These are phyloP conservation scores for Scytalopus superciliaris DNA, from an alignment of 2,113 vertebrate genomes.

Conservation along the genomic window DNA sequence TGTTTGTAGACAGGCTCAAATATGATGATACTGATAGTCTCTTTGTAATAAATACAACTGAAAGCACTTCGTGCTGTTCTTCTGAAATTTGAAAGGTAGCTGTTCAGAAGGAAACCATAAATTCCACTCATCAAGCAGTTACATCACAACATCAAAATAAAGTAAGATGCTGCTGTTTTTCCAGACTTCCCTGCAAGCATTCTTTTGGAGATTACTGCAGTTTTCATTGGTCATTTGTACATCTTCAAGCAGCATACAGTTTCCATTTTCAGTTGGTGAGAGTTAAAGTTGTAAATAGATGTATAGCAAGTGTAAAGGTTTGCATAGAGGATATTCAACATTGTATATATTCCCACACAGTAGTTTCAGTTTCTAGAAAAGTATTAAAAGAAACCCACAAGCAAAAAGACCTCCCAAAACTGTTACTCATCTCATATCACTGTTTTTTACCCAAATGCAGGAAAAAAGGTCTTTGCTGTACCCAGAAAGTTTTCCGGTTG, in stretches of 20 bases:
- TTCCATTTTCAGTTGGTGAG: not conserved
- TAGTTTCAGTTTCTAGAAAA: not conserved
- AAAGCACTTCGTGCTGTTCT: not conserved
- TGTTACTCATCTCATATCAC: not conserved
- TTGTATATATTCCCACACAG: not conserved
- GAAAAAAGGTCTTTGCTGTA: not conserved
- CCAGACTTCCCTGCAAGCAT: not conserved
- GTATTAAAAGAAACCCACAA: not conserved
- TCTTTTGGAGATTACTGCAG: not conserved
- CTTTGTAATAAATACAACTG: not conserved
- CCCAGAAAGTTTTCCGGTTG: not conserved
- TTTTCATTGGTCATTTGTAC: not conserved
- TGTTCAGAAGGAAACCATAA: not conserved
- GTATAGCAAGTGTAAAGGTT: not conserved
- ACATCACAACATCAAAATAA: not conserved
- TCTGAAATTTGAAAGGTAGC: constrained; percentile 12
- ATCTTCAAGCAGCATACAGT: not conserved
- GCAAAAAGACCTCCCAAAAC: not conserved
- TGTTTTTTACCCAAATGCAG: not conserved
- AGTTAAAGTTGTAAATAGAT: not conserved
- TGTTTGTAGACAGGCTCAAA: not conserved
- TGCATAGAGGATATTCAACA: not conserved
- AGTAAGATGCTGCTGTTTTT: not conserved
- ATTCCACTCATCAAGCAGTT: not conserved
- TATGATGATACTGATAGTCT: not conserved